Conservation (phyloP, 2,113 vertebrate species). For the Ploceus nigricollis region DNA sequence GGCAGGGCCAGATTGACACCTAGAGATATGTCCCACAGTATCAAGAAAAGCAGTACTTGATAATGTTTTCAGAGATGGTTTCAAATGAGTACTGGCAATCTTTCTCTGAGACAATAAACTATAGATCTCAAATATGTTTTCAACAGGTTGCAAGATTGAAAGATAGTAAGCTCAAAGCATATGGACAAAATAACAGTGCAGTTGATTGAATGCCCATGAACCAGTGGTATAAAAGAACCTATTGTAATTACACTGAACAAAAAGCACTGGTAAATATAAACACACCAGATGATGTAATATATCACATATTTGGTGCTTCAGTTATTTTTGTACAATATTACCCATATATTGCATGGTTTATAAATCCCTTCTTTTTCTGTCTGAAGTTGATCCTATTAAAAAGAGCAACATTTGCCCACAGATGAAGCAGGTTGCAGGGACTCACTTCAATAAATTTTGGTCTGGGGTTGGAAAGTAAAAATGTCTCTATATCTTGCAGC, state of each 20-base stretch:
- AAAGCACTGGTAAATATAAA: not conserved
- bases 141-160: not conserved
- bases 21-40: not conserved
- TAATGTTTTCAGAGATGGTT: not conserved
- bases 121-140: not conserved
- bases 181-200: not conserved
- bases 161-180: not conserved
- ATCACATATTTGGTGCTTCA: not conserved
- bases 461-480: not conserved
- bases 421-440: not conserved
- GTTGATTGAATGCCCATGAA: not conserved
- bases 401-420: not conserved
- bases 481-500: not conserved
- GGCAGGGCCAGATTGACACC: not conserved
- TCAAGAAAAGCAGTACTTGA: not conserved
- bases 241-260: not conserved
- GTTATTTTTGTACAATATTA: not conserved
- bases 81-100: not conserved
- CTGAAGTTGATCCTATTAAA: not conserved
- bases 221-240: not conserved
- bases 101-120: not conserved
- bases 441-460: not conserved
- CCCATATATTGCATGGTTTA: not conserved
- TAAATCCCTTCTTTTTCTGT: not conserved
- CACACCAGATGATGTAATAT: accelerated